Conservation (phyloP, 2,797 vertebrate species). For the Myripristis murdjan region DNA sequence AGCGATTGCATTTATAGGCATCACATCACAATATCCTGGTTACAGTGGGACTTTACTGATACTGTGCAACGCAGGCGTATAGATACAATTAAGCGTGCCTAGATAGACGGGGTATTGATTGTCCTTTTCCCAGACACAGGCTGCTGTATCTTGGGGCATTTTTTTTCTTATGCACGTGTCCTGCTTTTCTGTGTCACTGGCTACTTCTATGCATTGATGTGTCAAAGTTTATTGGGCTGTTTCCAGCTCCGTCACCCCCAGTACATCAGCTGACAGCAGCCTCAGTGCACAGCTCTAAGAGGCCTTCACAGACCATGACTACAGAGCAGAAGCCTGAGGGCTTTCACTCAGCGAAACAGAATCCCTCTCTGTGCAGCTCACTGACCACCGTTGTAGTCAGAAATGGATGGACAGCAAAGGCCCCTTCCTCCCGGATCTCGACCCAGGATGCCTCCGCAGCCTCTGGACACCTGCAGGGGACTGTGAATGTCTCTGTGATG, state of each 20-base stretch:
- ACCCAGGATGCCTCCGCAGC: constrained; percentile 56
- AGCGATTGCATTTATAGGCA: constrained; percentile 16
- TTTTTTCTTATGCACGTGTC: constrained; percentile 16
- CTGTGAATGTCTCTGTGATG: constrained; percentile 78
- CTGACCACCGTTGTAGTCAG: constrained; percentile 56
- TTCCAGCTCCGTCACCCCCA: constrained; percentile 63
- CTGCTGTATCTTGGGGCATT: constrained; percentile 18
- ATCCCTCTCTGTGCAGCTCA: constrained; percentile 60
- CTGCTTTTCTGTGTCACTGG: constrained; percentile 3
- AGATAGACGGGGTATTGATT: constrained; percentile 1
- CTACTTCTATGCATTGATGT: constrained; percentile 51
- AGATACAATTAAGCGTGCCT: neutral
- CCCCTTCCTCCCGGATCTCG: constrained; percentile 64
- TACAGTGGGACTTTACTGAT: constrained; percentile 42
- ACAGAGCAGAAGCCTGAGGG: constrained; percentile 48
- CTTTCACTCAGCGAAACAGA: constrained; percentile 68
- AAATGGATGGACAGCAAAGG: constrained; percentile 51
- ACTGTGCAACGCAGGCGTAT: neutral
- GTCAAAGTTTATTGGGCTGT: constrained; percentile 56
- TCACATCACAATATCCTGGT: neutral
- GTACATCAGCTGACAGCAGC: constrained; percentile 63
- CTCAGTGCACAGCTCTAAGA: constrained; percentile 59
- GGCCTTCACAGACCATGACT: constrained; percentile 52
- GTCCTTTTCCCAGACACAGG: constrained; percentile 33
- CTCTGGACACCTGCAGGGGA: constrained; percentile 79